Conservation (phyloP, 2,797 vertebrate genomes). For the Mionectes olivaceus region DNA sequence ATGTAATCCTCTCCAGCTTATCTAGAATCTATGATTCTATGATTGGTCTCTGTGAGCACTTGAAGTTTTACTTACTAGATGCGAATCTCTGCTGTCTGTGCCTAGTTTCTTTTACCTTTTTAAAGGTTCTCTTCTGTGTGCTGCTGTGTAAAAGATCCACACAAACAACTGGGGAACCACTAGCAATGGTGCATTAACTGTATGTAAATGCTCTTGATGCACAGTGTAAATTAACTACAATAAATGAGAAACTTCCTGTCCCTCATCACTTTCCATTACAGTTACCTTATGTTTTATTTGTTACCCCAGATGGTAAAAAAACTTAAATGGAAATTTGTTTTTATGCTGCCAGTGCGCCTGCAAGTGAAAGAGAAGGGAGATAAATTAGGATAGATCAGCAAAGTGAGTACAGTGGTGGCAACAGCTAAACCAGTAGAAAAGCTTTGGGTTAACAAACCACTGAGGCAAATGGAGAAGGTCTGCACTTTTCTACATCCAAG, state of each 20-base stretch:
- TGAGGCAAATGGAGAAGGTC: background rate
- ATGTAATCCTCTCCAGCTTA: background rate
- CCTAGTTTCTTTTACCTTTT: background rate
- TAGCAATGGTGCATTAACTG: background rate
- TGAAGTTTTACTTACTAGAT: background rate
- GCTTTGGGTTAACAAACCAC: background rate
- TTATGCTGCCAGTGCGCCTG: background rate
- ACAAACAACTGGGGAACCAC: background rate
- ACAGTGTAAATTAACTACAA: background rate
- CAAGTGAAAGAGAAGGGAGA: background rate
- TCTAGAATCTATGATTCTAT: too few relatives aligned
- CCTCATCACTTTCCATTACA: conserved; percentile 7
- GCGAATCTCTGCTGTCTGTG: background rate
- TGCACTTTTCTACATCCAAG: background rate
- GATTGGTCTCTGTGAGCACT: background rate
- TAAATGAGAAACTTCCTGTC: conserved; percentile 32
- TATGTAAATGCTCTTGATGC: background rate
- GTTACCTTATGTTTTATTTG: conserved; percentile 46
- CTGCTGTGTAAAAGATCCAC: background rate
- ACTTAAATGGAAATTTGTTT: background rate
- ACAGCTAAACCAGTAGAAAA: background rate
- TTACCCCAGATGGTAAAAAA: conserved; percentile 38
- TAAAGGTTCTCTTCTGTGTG: background rate
- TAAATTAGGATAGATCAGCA: background rate
- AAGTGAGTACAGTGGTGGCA: background rate